These are phyloP conservation scores for Schrankia costaestrigalis DNA, from an alignment of 2,888 invertebrate species.

Conservation along the genomic window DNA sequence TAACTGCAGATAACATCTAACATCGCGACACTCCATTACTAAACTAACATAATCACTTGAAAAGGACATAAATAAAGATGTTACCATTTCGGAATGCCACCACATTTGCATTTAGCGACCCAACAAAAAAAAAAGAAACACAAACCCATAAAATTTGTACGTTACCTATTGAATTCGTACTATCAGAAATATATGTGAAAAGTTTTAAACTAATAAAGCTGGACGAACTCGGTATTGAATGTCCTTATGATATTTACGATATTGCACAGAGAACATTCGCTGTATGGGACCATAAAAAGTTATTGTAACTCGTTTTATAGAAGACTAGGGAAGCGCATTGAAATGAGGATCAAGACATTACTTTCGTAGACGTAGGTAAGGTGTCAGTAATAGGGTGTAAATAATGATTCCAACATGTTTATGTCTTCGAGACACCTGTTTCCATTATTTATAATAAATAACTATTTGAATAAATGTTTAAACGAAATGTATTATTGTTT, in stretches of 20 bases:
- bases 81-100: slow-evolving; percentile 11
- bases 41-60: slow-evolving; percentile 24
- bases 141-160: slow-evolving; percentile 33
- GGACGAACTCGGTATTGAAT: slow-evolving; percentile 39
- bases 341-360: slow-evolving; percentile 37
- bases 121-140: slow-evolving; percentile 21
- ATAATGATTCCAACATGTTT: slow-evolving; percentile 3
- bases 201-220: slow-evolving; percentile 37
- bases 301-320: slow-evolving; percentile 33
- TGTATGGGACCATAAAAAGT: slow-evolving; percentile 43
- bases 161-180: slow-evolving; percentile 38
- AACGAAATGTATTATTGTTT: too few species aligned
- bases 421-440: background rate
- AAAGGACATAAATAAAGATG: slow-evolving; percentile 24
- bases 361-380: slow-evolving; percentile 14
- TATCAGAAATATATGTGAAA: slow-evolving; percentile 30
- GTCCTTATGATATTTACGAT: slow-evolving; percentile 44
- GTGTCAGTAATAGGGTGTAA: slow-evolving; percentile 21
- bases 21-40: slow-evolving; percentile 19
- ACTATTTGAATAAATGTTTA: too few species aligned
- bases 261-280: slow-evolving; percentile 34
- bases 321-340: slow-evolving; percentile 32
- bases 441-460: too few species aligned
- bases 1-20: slow-evolving; percentile 21
- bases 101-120: slow-evolving; percentile 25